Conservation (phyloP, 2,888 invertebrate species). For the Junonia oenone region DNA sequence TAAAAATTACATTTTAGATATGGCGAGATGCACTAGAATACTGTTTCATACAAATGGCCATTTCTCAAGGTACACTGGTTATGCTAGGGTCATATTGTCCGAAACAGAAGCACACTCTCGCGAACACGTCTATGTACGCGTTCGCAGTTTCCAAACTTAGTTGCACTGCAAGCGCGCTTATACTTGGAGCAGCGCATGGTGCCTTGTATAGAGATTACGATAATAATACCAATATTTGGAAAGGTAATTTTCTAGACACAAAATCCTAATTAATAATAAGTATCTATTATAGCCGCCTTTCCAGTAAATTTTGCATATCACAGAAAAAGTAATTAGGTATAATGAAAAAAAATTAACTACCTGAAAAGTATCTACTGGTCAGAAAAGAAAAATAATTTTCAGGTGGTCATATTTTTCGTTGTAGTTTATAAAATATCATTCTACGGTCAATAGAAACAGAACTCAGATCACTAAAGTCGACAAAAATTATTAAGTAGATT, state of each 20-base stretch:
- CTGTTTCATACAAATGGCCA: conserved; percentile 56
- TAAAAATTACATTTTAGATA: conserved; percentile 43
- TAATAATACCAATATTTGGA: conserved; percentile 45
- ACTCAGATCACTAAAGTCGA: too few relatives aligned
- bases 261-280: too few relatives aligned
- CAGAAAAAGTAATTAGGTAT: too few relatives aligned
- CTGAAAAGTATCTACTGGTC: not conserved
- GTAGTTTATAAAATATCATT: too few relatives aligned
- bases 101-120: conserved; percentile 46
- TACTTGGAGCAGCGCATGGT: conserved; percentile 57
- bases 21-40: conserved; percentile 69
- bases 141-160: conserved; percentile 50
- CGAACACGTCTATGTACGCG: conserved; percentile 47
- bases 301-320: too few relatives aligned
- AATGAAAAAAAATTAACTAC: not conserved
- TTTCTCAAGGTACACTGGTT: conserved; percentile 58
- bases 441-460: too few relatives aligned
- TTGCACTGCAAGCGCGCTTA: conserved; percentile 47
- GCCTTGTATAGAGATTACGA: conserved; percentile 58
- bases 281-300: too few relatives aligned
- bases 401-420: too few relatives aligned
- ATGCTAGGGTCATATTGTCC: conserved; percentile 66
- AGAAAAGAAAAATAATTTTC: too few relatives aligned
- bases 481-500: too few relatives aligned
- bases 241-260: too few relatives aligned